Conservation (phyloP, 2,113 vertebrate species). For the Cathartes aura region DNA sequence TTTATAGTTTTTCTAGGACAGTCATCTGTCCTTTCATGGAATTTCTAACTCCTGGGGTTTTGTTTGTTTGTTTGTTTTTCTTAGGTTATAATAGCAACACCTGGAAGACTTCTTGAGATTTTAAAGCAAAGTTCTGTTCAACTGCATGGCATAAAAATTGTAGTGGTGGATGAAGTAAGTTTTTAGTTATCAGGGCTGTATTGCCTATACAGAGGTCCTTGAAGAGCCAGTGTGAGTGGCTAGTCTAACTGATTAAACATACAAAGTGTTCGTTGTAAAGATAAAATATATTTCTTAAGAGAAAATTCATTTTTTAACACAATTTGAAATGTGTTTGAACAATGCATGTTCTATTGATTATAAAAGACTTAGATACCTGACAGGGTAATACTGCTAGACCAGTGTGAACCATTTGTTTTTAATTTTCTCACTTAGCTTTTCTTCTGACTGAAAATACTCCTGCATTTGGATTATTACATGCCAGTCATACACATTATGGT, state of each 20-base stretch:
- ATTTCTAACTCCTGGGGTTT: background rate
- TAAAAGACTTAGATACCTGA: background rate
- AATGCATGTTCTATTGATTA: background rate
- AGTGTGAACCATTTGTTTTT: background rate
- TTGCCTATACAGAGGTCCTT: background rate
- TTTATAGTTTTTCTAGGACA: background rate
- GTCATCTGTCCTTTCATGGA: background rate
- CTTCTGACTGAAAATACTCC: background rate
- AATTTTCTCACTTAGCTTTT: background rate
- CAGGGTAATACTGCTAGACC: background rate
- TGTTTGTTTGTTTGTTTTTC: background rate
- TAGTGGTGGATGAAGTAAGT: conserved; percentile 94
- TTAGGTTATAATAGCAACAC: conserved; percentile 93
- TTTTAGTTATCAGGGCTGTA: background rate
- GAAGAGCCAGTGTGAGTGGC: background rate
- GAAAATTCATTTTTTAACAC: background rate
- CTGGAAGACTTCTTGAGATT: conserved; percentile 92
- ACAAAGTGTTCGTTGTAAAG: background rate
- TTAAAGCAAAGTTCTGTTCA: conserved; percentile 87
- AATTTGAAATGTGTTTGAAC: background rate
- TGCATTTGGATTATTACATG: background rate
- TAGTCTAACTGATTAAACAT: background rate
- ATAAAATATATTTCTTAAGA: background rate
- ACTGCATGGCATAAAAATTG: conserved; percentile 79
- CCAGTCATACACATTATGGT: background rate